Conservation (phyloP, 2,888 invertebrate species). For the Mechanitis messenoides region DNA sequence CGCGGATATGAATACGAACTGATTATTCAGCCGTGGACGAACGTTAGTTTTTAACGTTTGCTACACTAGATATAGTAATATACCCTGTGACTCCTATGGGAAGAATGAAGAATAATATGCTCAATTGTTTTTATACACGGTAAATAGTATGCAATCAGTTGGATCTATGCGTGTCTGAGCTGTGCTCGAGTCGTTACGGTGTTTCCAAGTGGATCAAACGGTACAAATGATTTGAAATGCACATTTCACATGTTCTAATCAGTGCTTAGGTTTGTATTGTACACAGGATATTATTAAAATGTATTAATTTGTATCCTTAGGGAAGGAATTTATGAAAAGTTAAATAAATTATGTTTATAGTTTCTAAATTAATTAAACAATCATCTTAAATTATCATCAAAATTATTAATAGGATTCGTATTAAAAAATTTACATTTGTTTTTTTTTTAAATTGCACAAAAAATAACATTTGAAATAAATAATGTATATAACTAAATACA, state of each 20-base stretch:
- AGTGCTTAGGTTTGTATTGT: not conserved
- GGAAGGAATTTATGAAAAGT: too few relatives aligned
- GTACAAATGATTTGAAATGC: slow-evolving; percentile 53
- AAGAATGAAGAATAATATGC: too few relatives aligned
- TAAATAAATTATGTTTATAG: too few relatives aligned
- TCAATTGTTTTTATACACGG: not conserved
- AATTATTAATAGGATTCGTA: too few relatives aligned
- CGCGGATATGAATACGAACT: slow-evolving; percentile 55
- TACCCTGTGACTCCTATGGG: not conserved
- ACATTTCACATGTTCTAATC: slow-evolving; percentile 28
- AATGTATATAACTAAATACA: not conserved
- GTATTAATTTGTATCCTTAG: too few relatives aligned
- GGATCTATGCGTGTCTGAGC: slow-evolving; percentile 35
- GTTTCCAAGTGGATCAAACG: slow-evolving; percentile 61
- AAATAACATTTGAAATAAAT: too few relatives aligned
- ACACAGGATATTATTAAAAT: too few relatives aligned
- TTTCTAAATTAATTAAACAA: too few relatives aligned
- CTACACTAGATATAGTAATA: slow-evolving; percentile 13
- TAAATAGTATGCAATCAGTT: slow-evolving; percentile 23
- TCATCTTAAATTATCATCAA: too few relatives aligned
- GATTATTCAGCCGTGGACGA: slow-evolving; percentile 30
- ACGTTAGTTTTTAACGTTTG: slow-evolving; percentile 19
- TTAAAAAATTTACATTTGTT: too few relatives aligned
- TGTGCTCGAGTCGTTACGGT: slow-evolving; percentile 46
- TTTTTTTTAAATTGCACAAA: too few relatives aligned